Conservation (phyloP, 2,797 vertebrate species). For the Rhabdophis nuchalis region DNA sequence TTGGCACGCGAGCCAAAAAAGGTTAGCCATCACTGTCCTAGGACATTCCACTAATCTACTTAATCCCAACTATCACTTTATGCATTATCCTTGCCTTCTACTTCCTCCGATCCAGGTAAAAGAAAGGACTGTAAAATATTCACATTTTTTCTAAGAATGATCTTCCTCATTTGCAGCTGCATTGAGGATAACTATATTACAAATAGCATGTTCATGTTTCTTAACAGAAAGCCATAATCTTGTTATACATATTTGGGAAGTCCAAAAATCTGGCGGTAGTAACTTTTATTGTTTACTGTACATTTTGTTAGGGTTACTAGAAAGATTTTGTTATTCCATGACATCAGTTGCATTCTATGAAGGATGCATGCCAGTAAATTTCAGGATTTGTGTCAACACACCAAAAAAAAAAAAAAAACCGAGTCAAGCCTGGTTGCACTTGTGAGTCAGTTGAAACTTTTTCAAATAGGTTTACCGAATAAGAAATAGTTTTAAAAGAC, state of each 20-base stretch:
- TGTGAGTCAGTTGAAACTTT: conserved; percentile 63
- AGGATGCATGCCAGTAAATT: conserved; percentile 62
- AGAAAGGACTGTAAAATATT: conserved; percentile 64
- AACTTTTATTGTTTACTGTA: conserved; percentile 69
- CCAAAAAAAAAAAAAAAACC: conserved; percentile 29
- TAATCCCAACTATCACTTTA: neutral
- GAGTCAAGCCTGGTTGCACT: conserved; percentile 62
- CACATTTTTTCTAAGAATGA: conserved; percentile 56
- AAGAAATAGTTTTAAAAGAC: neutral
- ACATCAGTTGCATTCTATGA: conserved; percentile 71
- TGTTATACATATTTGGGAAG: conserved; percentile 66
- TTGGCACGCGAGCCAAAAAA: too few relatives aligned
- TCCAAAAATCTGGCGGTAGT: conserved; percentile 58
- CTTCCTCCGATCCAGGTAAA: conserved; percentile 4
- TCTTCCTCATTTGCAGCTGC: conserved; percentile 51
- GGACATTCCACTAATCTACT: neutral
- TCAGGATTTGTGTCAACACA: conserved; percentile 58
- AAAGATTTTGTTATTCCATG: conserved; percentile 69
- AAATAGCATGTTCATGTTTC: conserved; percentile 68
- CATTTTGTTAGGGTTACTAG: conserved; percentile 67
- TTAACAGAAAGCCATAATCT: conserved; percentile 64
- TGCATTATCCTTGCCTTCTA: neutral
- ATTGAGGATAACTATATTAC: conserved; percentile 59
- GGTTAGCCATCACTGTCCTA: too few relatives aligned
- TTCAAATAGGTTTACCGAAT: neutral